Evolutionary conservation across 2,113 vertebrate species (phyloP).

Genomic region (Trogon surrucura): DNA sequence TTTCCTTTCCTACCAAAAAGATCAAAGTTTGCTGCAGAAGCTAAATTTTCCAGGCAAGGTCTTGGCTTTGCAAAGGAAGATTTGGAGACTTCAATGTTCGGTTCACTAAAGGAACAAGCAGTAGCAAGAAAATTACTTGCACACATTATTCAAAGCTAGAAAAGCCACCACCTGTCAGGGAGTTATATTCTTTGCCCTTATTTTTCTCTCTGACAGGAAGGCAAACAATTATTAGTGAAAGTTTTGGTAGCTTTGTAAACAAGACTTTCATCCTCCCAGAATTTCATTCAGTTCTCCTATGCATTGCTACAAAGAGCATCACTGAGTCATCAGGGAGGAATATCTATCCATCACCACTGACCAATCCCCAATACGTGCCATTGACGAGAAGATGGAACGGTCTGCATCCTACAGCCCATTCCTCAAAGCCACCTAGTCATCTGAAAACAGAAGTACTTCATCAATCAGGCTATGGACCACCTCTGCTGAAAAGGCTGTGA

Average conservation of each 20-base stretch:
- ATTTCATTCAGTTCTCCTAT: background rate
- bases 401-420: background rate
- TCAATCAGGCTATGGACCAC: slow-evolving; percentile 14
- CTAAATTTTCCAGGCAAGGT: background rate
- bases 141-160: background rate
- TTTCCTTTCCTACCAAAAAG: background rate
- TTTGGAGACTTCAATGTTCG: background rate
- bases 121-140: background rate
- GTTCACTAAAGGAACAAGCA: background rate
- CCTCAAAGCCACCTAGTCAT: slow-evolving; percentile 10
- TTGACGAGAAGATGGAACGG: background rate
- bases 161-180: background rate
- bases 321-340: background rate
- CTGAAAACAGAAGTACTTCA: slow-evolving; percentile 29
- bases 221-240: background rate
- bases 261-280: background rate
- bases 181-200: background rate
- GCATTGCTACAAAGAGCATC: background rate
- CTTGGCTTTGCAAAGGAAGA: background rate
- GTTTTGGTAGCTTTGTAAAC: background rate
- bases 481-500: slow-evolving; percentile 31
- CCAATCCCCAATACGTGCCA: background rate
- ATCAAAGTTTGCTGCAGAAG: background rate
- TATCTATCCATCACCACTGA: background rate
- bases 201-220: background rate